Evolutionary conservation across 2,113 vertebrate species (phyloP).

Genomic region (Megaptera novaeangliae): DNA sequence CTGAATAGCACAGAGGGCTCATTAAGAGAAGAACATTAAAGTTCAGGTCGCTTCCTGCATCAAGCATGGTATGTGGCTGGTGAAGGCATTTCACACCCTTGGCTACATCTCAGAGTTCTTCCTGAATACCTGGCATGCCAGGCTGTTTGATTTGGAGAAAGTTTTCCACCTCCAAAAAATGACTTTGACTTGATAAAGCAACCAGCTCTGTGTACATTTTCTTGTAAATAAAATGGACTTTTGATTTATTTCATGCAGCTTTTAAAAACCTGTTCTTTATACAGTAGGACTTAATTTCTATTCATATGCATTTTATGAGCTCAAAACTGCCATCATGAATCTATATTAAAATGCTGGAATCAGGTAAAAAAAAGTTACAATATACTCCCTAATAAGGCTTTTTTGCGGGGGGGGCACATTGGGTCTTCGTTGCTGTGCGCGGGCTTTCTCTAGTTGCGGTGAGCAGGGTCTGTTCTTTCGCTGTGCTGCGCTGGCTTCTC

Average conservation of each 20-base stretch:
- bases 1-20: not conserved
- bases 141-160: not conserved
- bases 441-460: no score
- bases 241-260: conserved; percentile 30
- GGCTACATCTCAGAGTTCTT: not conserved
- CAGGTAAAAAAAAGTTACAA: not conserved
- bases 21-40: not conserved
- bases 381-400: not conserved
- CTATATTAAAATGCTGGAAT: conserved; percentile 31
- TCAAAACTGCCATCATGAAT: not conserved
- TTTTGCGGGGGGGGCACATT: not conserved
- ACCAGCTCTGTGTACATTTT: not conserved
- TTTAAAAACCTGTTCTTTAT: not conserved
- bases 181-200: not conserved
- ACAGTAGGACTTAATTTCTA: not conserved
- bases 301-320: conserved; percentile 17
- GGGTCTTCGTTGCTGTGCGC: no score
- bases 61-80: no score
- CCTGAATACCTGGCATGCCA: not conserved
- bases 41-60: not conserved
- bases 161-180: not conserved
- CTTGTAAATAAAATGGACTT: conserved; percentile 14
- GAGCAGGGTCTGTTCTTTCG: no score
- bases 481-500: no score
- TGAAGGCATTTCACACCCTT: not conserved